Base-by-base conservation (phyloP, 2,113 vertebrate genomes). In the Illadopsis cleaveri region DNA sequence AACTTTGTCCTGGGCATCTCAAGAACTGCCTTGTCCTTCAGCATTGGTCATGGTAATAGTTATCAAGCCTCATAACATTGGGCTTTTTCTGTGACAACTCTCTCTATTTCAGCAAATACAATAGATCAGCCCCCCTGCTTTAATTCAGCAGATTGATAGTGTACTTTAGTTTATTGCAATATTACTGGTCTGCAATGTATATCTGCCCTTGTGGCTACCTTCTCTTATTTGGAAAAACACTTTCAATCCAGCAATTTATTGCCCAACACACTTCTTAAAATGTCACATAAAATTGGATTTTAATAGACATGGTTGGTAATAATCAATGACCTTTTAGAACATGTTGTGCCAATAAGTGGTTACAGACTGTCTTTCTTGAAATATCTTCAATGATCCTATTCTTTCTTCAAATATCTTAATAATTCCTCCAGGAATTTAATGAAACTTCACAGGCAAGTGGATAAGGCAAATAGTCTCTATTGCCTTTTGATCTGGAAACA, bases 221-320 rank as follows among this genome's bases (percentile, higher is more conserved):
- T 81, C 33, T 51, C 14, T 48, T 93, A 68, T 77, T 60, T 60
- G 48, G 69, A 81, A 88, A 94, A 93, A 81, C 54, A 78, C 42
- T 73, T 90, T 78, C 47, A 66, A 83, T 83, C 33, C 56, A 80
- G 50, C 53, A 48, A 58, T 89, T 94, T 93, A 92, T 90, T 94
- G 76, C 58, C 51, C 4, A 11, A 80, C 0, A 0, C 28, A 14
- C 38, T 73, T 85, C 69, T 92, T 81, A 88, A 96, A 96, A 96
- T 96, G 92, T 91, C 96, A 94, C 45, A 30, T 62, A 70, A 88
- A 91, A 95, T 82, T 96, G 75, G 70, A 91, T 91, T 95, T 93
- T 96, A 93, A 94, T 94, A 77, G 85, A 71, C 71, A 56, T 25
- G 37, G 69, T 37, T 71, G 78, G 82, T 90, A 95, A 93, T 91